A percentile compares a stretch with the other conserved stretches of the same genome.
Conservation (phyloP, 2,113 vertebrate genomes). For the Parotia lawesii region DNA sequence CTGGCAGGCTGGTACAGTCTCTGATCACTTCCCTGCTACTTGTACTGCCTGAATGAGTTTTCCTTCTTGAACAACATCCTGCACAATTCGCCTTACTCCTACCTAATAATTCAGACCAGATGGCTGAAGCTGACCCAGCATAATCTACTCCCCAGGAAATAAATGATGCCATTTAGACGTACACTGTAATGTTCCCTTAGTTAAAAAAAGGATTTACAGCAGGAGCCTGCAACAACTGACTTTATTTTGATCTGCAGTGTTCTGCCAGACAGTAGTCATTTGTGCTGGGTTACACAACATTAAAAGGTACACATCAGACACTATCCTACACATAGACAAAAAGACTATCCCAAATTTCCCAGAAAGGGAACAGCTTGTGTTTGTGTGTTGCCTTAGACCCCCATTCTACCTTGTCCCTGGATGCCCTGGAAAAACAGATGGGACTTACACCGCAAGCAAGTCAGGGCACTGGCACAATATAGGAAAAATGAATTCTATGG, state of each 20-base stretch:
- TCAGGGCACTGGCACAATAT: not conserved
- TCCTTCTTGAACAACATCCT: conserved; percentile 17
- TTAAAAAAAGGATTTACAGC: conserved; percentile 18
- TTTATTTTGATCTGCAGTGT: conserved; percentile 26
- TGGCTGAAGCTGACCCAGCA: conserved; percentile 54
- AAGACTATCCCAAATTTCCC: conserved; percentile 33
- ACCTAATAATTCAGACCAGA: conserved; percentile 55
- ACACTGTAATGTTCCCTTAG: not conserved
- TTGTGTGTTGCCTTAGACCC: not conserved
- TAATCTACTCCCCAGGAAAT: conserved; percentile 52
- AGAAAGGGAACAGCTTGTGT: conserved; percentile 55
- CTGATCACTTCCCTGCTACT: conserved; percentile 38
- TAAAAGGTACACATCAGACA: conserved; percentile 23
- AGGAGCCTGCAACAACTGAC: conserved; percentile 11
- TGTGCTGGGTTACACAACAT: conserved; percentile 12
- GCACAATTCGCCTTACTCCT: conserved; percentile 9
- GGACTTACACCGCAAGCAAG: conserved; percentile 9
- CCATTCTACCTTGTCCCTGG: conserved; percentile 50
- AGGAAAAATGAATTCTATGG: not conserved
- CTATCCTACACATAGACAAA: conserved; percentile 20
- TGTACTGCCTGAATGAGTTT: not conserved
- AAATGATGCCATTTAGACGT: conserved; percentile 53
- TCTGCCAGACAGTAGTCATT: conserved; percentile 35
- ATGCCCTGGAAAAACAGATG: conserved; percentile 60
- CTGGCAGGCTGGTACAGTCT: conserved; percentile 8